A percentile compares a stretch with the other conserved stretches of the same genome.
These are phyloP conservation scores for Cyclina sinensis DNA, from an alignment of 1,140 invertebrate species.

Conservation along the genomic window DNA sequence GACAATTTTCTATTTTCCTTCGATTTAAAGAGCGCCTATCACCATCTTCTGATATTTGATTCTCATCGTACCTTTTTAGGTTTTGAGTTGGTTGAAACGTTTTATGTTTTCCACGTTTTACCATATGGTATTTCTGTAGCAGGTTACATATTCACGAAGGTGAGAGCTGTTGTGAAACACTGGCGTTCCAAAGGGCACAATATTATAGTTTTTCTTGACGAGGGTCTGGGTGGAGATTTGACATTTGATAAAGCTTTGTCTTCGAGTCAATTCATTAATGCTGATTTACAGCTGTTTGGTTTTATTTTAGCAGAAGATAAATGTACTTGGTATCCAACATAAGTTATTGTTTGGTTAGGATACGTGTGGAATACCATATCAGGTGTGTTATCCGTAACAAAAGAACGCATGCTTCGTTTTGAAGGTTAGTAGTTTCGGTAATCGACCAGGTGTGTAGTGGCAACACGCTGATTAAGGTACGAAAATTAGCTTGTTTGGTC, in stretches of 20 bases:
- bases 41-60: conserved; percentile 23
- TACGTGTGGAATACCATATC: conserved; percentile 5
- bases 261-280: not conserved
- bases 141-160: conserved; percentile 35
- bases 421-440: not conserved
- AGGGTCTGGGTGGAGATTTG: conserved; percentile 49
- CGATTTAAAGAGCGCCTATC: not conserved
- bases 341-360: conserved; percentile 59
- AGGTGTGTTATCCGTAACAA: conserved; percentile 15
- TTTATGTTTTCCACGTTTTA: not conserved
- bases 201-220: conserved; percentile 56
- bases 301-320: conserved; percentile 65
- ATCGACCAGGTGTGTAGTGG: not conserved
- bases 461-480: not conserved
- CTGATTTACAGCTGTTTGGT: conserved; percentile 32
- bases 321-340: conserved; percentile 46
- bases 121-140: not conserved
- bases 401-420: not conserved
- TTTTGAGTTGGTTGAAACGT: not conserved
- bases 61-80: not conserved
- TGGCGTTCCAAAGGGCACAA: not conserved
- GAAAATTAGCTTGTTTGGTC: not conserved
- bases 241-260: not conserved
- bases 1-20: not conserved
- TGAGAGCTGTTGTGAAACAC: not conserved